A percentile compares a stretch with the other conserved stretches of the same genome.
Conservation (phyloP, 2,888 invertebrate species). For the Mactromeris polynyma region DNA sequence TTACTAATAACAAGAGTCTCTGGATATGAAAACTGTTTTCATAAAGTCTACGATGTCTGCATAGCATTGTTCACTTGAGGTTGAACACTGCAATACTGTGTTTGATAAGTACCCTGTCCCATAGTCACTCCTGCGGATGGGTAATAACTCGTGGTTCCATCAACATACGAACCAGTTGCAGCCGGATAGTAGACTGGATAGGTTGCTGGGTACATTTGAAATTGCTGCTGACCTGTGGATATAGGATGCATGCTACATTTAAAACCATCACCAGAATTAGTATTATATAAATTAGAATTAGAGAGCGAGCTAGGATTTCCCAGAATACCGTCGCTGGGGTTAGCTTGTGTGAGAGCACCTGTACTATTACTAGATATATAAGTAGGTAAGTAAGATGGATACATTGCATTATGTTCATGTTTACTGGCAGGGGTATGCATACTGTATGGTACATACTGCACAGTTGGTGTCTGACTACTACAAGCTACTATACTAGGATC, state of each 20-base stretch:
- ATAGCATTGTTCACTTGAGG: constrained; percentile 56
- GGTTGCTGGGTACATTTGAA: constrained; percentile 40
- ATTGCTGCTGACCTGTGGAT: constrained; percentile 64
- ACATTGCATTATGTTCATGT: background rate
- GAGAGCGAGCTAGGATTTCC: constrained; percentile 26
- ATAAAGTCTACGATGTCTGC: constrained; percentile 47
- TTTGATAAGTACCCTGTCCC: constrained; percentile 40
- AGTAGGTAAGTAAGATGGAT: constrained; percentile 9
- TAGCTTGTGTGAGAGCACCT: constrained; percentile 37
- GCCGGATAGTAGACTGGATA: constrained; percentile 57
- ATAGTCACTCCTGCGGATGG: constrained; percentile 32
- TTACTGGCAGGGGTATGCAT: constrained; percentile 10
- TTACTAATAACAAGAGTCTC: background rate
- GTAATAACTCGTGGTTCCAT: constrained; percentile 35
- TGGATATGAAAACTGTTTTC: background rate
- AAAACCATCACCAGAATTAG: constrained; percentile 68
- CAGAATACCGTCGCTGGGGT: constrained; percentile 39
- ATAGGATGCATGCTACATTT: constrained; percentile 70
- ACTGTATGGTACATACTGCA: constrained; percentile 35
- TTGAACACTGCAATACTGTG: constrained; percentile 54
- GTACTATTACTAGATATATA: constrained; percentile 17
- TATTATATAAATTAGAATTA: constrained; percentile 45
- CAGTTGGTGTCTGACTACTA: constrained; percentile 33
- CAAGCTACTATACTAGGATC: constrained; percentile 67
- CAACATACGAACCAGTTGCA: constrained; percentile 39